Evolutionary conservation across 1,140 invertebrate species (phyloP).

Genomic region (Oncopodura yosiiana): DNA sequence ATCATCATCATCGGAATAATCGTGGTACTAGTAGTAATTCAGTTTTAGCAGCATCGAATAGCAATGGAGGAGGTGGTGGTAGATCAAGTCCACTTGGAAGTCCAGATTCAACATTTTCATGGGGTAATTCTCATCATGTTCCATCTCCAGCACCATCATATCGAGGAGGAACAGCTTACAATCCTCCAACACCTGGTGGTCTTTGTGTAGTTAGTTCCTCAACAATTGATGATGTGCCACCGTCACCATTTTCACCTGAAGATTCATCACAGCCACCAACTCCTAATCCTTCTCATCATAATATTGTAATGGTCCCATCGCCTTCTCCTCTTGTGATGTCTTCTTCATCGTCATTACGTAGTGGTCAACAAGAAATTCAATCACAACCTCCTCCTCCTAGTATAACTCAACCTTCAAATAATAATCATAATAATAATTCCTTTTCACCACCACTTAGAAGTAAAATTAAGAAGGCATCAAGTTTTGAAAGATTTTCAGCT

Average conservation of each 20-base stretch:
- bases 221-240: conserved; percentile 25
- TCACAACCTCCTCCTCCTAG: background rate
- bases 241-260: conserved; percentile 25
- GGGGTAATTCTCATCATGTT: too few species aligned
- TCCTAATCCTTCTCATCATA: too few species aligned
- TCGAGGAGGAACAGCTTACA: conserved; percentile 1
- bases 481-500: conserved; percentile 29
- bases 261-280: too few species aligned
- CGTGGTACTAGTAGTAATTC: background rate
- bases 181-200: conserved; percentile 28
- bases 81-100: conserved; percentile 26
- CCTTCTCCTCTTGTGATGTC: background rate
- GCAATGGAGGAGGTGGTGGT: conserved; percentile 1
- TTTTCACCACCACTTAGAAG: conserved; percentile 24
- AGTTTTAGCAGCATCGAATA: too few species aligned
- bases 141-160: conserved; percentile 20
- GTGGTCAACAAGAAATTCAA: conserved; percentile 5
- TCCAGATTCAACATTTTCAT: conserved; percentile 32
- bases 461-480: conserved; percentile 35
- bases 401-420: conserved; percentile 4
- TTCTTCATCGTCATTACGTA: background rate
- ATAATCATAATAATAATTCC: conserved; percentile 14
- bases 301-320: background rate
- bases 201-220: conserved; percentile 34
- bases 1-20: background rate